Percentiles rank a stretch among this genome's conserved stretches.
phyloP scores from a whole-genome alignment of 2,888 invertebrate genomes.

The Drosophila neonasuta region DNA sequence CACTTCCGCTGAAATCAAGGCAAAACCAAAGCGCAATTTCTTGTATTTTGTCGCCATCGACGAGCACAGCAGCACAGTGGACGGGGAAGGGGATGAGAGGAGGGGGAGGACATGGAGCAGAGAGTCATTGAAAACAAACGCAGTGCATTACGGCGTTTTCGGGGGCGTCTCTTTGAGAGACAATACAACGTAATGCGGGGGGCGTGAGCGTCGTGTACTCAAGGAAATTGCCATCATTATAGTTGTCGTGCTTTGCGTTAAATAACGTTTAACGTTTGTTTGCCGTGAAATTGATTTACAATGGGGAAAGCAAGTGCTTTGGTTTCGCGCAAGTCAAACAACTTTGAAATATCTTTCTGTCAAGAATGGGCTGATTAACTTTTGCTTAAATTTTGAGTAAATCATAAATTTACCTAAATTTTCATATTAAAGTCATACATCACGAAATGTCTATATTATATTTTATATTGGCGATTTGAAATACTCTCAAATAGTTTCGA shows the following conservation, averaged over 20 bases:
- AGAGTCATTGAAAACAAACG: constrained; percentile 37
- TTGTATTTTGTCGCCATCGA: constrained; percentile 70
- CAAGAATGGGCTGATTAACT: background rate
- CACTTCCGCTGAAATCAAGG: constrained; percentile 73
- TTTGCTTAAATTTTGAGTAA: no score
- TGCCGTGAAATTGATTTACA: constrained; percentile 73
- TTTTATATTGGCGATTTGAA: no score
- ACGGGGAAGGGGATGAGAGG: constrained; percentile 3
- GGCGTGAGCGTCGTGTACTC: constrained; percentile 66
- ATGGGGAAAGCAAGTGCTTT: constrained; percentile 29
- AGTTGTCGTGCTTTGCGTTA: constrained; percentile 70
- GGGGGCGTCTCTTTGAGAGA: constrained; percentile 39
- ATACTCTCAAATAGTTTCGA: no score
- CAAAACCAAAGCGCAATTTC: constrained; percentile 73
- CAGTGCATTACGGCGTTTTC: constrained; percentile 30
- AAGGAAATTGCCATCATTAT: constrained; percentile 80
- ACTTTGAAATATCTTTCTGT: background rate
- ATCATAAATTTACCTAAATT: no score
- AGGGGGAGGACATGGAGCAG: constrained; percentile 21
- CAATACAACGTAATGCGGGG: constrained; percentile 18
- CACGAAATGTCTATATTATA: no score
- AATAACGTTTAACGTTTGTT: constrained; percentile 75
- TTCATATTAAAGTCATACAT: no score
- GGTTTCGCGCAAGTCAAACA: constrained; percentile 1
- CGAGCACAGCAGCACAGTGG: constrained; percentile 7